Base-by-base conservation (phyloP, 2,113 vertebrate genomes). In the Apodemus speciosus region DNA sequence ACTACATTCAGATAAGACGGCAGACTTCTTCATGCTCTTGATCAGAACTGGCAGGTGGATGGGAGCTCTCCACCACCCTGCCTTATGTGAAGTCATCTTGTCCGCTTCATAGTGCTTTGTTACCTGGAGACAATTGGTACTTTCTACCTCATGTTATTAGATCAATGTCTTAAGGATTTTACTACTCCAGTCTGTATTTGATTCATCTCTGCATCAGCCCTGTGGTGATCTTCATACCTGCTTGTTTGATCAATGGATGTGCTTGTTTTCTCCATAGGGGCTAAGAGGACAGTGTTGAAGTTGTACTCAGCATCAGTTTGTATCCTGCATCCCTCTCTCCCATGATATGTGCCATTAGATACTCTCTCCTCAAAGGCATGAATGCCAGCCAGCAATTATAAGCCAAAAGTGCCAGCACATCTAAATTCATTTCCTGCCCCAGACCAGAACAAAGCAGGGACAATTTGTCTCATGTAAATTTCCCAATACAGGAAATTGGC, bases 381-480 rank as follows among this genome's bases (percentile, higher is more conserved):
- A 94, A 77, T 76, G 89, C 77, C 90, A 95, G 92, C 16, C 38
- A 88, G 27, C 86, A 92, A 58, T 86, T 46, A 71, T 13, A 72
- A 69, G 69, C 62, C 69, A 77, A 79, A 95, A 92, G 89, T 85
- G 84, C 93, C 80, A 85, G 62, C 83, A 58, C 73, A 71, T 86
- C 81, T n/a, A 92, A 96, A 69, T 87, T 92, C 91, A 94, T 84
- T 93, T 97, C 95, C 95, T 97, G 96, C 89, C 94, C 76, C 35
- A 76, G 83, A 89, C 83, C 89, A 89, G 95, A 96, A 92, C 89
- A 91, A 90, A 93, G 86, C 18, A 1, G 89, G 92, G 89, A 96
- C 94, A 72, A 0, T 91, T 79, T 93, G 91, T 96, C 94, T 97
- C 46, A 2, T 91, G 87, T 89, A 89, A 62, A 94, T 91, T 87